Base-by-base conservation (phyloP, 2,797 vertebrate species). In the Enteromius paludinosus region DNA sequence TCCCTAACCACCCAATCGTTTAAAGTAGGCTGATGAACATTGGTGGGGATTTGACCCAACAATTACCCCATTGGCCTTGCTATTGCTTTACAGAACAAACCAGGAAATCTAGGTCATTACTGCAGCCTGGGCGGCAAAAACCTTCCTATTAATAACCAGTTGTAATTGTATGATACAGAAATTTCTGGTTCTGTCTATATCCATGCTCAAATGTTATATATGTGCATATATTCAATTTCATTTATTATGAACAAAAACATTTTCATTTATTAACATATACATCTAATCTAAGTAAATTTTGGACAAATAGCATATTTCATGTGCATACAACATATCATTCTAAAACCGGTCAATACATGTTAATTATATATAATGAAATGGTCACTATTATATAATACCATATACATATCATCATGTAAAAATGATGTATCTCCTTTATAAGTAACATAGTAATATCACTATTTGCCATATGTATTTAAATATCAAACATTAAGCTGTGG, bases 81-180 rank as follows among this genome's bases (percentile, higher is more conserved):
- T 10, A n/a, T 75, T 12, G 64, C 80, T 65, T 25, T 61, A 69
- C 9, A 54, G 77, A 79, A 59, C 62, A 81, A 78, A 69, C 20
- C 35, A 52, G 47, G 25, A 81, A 85, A 89, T 77, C 69, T 83
- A 82, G 81, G 64, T 87, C 84, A 75, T 66, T 74, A 56, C 71
- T 45, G 80, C 71, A 83, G 56, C 79, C 35, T 68, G 49, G 52
- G 45, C 45, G 23, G 45, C 56, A 52, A 49, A 71, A 69, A 20
- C 3, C 23, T 52, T 12, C 11, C 20, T 30, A 49, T 77, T 62
- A 65, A 69, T 66, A 49, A 41, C 47, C 79, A 79, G 38, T 28
- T 11, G 43, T 18, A 23, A 78, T 45, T 25, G 52, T 49, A 45
- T 41, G 35, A 54, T 62, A 28, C 54, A 47, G 11, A 17, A 35